These are phyloP conservation scores for Molothrus ater DNA, from an alignment of 2,797 vertebrate genomes.

Conservation along the genomic window DNA sequence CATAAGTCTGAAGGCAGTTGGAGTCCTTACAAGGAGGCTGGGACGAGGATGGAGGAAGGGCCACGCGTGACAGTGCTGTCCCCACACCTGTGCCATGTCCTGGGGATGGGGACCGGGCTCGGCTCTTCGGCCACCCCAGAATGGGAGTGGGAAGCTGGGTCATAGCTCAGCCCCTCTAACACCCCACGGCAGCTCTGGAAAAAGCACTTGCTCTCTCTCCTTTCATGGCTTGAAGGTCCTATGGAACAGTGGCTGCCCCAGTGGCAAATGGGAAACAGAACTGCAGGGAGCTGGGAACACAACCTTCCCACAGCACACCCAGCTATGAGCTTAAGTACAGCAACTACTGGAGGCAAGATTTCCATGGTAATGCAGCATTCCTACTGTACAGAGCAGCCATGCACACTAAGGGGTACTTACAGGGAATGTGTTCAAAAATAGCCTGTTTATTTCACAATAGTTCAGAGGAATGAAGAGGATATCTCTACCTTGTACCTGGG, in stretches of 20 bases:
- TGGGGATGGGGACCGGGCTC: not conserved
- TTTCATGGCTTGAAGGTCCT: conserved; percentile 42
- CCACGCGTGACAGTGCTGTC: rapidly evolving
- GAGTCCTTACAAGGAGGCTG: not conserved
- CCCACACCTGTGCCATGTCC: not conserved
- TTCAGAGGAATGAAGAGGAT: not conserved
- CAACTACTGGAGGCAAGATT: not conserved
- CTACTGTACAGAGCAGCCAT: not conserved
- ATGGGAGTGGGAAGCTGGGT: not conserved
- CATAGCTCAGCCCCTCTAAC: conserved; percentile 14
- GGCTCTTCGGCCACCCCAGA: not conserved
- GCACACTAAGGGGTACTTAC: not conserved
- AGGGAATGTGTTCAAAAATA: not conserved
- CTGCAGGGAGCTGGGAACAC: not conserved
- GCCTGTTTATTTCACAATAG: not conserved
- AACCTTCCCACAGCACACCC: not conserved
- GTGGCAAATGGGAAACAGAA: not conserved
- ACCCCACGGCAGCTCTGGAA: conserved; percentile 39
- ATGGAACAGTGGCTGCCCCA: not conserved
- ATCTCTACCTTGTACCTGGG: not conserved
- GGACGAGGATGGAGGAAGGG: not conserved
- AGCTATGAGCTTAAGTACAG: not conserved
- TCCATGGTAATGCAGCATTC: not conserved
- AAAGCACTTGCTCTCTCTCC: conserved; percentile 42
- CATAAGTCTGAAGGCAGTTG: not conserved